Percentiles rank a stretch among this genome's conserved stretches.
Evolutionary conservation across 2,888 invertebrate genomes (phyloP).

Genomic region (Trichogramma evanescens): DNA sequence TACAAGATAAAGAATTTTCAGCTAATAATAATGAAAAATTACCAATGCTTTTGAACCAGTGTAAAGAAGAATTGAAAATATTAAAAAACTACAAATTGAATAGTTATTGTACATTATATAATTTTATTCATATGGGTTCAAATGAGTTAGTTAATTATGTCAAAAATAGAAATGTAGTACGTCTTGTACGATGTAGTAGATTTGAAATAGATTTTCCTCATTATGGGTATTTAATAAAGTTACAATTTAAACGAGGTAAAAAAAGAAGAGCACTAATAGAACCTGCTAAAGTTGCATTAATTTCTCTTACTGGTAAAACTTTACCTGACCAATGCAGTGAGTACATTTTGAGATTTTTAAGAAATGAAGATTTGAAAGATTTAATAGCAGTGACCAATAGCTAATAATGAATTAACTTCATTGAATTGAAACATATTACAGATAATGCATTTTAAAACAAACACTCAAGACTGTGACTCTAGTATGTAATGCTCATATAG

Average conservation of each 20-base stretch:
- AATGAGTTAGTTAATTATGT: neutral
- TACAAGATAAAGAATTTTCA: too few species aligned
- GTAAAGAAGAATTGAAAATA: neutral
- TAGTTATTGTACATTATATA: neutral
- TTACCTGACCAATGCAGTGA: neutral
- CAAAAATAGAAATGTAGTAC: neutral
- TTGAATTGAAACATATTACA: conserved; percentile 26
- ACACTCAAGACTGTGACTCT: conserved; percentile 9
- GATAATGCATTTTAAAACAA: conserved; percentile 20
- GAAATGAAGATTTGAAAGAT: conserved; percentile 4
- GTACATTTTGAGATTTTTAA: neutral
- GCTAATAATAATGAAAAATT: too few species aligned
- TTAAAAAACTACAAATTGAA: neutral
- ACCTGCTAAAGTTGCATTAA: neutral
- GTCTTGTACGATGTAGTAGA: neutral
- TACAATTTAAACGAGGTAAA: neutral
- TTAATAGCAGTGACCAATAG: conserved; percentile 23
- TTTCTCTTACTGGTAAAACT: neutral
- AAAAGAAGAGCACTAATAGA: neutral
- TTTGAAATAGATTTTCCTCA: neutral
- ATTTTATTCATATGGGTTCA: neutral
- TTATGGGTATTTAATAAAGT: neutral
- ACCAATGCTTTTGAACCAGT: too few species aligned
- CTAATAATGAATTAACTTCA: conserved; percentile 29
- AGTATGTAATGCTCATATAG: neutral